Evolutionary conservation across 2,888 invertebrate genomes (phyloP), one percentile per base, ranked within the genome.

Genomic region (Andrena bucephala): DNA sequence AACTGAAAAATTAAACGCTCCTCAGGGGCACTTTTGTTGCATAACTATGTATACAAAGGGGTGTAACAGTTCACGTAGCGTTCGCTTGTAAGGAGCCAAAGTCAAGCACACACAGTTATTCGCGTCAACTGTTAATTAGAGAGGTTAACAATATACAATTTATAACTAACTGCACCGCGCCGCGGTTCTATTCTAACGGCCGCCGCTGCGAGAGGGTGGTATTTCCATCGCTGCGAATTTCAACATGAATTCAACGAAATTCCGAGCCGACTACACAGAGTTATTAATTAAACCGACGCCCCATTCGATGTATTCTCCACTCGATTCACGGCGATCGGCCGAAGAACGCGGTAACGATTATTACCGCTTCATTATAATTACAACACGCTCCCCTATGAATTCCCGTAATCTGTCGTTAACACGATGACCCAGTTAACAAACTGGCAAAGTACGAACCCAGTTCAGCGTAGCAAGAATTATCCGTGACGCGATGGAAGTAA

Each of bases 211-310:
- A 33, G 29, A 20, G 13, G 5, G 33, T 24, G 48, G 48, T 80
- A 24, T 42, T 42, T 42, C 36, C 80, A 36, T 31, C 24, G 42
- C 29, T 8, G 27, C 2, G 72, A 73, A 81, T 81, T 81, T 81
- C 80, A n/a, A 29, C 63, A 68, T 72, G 72, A 67, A 81, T 80
- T 57, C 81, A 81, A 81, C 68, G 24, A 65, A 73, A 81, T 72
- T 81, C 68, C 81, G 81, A 57, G 67, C 36, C 42, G 62, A 72
- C 71, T 67, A 63, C 67, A 8, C 63, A 8, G 48, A 24, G 73
- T 81, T 81, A 81, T 73, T 81, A 81, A 81, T 81, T 81, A 81
- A 81, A 81, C 54, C 29, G 48, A 62, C 54, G 62, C 20, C 52
- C n/a, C 42, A 69, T 36, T 79, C 70, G 65, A 79, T 69, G 63